phyloP scores from a whole-genome alignment of 2,888 invertebrate genomes.

The Beris chalybata region DNA sequence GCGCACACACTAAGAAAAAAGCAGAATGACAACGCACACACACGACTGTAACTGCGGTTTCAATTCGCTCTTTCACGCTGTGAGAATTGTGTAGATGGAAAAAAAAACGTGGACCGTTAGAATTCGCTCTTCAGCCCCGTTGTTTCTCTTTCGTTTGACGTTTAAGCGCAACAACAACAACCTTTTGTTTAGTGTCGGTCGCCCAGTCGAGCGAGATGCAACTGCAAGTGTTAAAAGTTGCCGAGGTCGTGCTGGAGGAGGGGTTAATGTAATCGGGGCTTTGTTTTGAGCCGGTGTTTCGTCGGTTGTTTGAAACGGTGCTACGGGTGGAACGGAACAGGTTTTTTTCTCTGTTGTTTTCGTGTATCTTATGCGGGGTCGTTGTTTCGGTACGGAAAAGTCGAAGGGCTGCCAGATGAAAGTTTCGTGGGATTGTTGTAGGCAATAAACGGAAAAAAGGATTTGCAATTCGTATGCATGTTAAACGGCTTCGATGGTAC shows the following conservation, averaged over 20 bases:
- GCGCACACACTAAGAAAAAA: conserved; percentile 1
- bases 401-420: no score
- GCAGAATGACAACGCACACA: conserved; percentile 17
- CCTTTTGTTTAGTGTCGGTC: no score
- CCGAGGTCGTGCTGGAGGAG: conserved; percentile 10
- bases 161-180: no score
- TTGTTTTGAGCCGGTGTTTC: conserved; percentile 33
- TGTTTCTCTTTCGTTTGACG: no score
- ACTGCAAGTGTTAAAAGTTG: conserved; percentile 1
- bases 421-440: no score
- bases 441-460: no score
- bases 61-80: not conserved
- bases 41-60: conserved; percentile 16
- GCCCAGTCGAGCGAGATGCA: not conserved
- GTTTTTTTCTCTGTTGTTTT: not conserved
- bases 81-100: not conserved
- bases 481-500: no score
- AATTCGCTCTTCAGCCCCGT: no score
- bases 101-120: no score
- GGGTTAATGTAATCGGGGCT: conserved; percentile 16
- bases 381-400: no score
- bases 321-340: not conserved
- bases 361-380: not conserved
- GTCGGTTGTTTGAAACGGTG: not conserved
- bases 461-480: no score